phyloP scores from a whole-genome alignment of 2,113 vertebrate species.

The Crypturellus undulatus region DNA sequence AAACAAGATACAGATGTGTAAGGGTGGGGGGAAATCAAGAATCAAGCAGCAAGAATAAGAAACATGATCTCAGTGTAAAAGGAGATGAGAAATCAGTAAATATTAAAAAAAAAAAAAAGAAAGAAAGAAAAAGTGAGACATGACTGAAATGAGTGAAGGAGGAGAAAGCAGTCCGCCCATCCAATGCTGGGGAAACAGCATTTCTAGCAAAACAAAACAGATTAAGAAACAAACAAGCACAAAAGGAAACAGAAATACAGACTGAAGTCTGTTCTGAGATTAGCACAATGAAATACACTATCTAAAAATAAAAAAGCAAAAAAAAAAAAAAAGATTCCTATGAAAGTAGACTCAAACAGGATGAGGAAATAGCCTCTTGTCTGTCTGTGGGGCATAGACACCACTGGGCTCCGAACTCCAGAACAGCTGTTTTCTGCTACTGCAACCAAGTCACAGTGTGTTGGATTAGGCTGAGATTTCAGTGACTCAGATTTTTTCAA shows the following conservation, averaged over 20 bases:
- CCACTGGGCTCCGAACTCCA: background rate
- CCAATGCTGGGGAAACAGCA: background rate
- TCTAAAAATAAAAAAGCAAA: background rate
- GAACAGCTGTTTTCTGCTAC: background rate
- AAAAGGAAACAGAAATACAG: background rate
- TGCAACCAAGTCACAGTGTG: background rate
- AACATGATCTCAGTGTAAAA: background rate
- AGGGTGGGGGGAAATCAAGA: background rate
- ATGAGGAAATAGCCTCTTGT: constrained; percentile 17
- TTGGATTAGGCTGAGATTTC: background rate
- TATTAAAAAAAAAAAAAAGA: background rate
- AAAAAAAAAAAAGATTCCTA: background rate
- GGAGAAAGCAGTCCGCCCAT: background rate
- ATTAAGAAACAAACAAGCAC: background rate
- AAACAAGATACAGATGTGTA: background rate
- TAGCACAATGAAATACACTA: background rate
- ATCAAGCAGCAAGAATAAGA: constrained; percentile 13
- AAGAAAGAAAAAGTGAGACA: background rate
- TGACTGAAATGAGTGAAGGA: background rate
- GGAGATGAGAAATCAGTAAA: background rate
- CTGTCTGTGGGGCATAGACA: background rate
- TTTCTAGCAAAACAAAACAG: constrained; percentile 8
- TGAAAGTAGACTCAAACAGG: constrained; percentile 19
- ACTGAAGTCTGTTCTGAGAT: background rate
- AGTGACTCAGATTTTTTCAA: constrained; percentile 61